phyloP scores from a whole-genome alignment of 53 echinoderm and acorn worm genomes.

The Echinometra lucunter region DNA sequence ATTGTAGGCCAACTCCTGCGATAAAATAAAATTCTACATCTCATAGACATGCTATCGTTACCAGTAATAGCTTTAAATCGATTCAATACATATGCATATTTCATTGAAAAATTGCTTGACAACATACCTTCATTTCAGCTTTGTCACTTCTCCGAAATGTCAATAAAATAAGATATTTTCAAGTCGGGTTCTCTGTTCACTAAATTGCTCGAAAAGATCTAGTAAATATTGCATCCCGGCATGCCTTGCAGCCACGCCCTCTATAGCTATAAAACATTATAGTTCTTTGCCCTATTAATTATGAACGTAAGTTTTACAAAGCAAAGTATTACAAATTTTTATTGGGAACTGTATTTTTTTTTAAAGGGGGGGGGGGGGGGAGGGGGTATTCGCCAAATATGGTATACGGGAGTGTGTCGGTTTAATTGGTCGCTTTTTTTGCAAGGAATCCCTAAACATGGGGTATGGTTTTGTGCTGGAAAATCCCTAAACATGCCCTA shows the following conservation, averaged over 20 bases:
- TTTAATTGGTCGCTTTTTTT: no score
- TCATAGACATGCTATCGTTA: background rate
- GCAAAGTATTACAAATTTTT: no score
- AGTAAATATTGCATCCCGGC: slow-evolving; percentile 15
- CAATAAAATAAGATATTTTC: background rate
- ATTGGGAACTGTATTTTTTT: no score
- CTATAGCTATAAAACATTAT: slow-evolving; percentile 12
- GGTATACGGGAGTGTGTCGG: no score
- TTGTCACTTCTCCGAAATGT: background rate
- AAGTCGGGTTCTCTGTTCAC: background rate
- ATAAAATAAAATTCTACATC: background rate
- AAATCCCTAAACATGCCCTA: no score
- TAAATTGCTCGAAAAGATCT: background rate
- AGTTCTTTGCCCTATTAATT: background rate
- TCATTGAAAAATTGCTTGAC: background rate
- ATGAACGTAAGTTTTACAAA: no score
- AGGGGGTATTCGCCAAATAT: no score
- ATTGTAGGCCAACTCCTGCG: background rate
- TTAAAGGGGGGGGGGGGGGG: no score
- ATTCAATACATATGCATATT: background rate
- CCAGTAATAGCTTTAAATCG: background rate
- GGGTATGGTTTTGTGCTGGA: no score
- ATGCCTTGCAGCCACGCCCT: slow-evolving; percentile 5
- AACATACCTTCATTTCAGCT: slow-evolving; percentile 53
- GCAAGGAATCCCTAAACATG: no score